phyloP scores from a whole-genome alignment of 2,797 vertebrate genomes.

The Pseudochromis fuscus region DNA sequence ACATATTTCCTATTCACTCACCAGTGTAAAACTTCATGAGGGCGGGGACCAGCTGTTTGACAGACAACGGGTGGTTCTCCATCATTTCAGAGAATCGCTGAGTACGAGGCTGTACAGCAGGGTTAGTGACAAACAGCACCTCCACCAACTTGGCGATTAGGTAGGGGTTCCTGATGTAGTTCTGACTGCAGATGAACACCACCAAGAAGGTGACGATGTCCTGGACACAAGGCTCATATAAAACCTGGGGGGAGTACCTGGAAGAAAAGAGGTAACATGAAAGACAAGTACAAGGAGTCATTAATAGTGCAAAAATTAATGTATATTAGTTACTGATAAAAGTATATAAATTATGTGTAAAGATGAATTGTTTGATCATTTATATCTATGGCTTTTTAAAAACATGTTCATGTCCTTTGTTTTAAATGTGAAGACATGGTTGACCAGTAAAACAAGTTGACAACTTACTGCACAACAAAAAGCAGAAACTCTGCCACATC shows the following conservation, averaged over 20 bases:
- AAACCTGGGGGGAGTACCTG: conserved; percentile 98
- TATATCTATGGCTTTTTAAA: not conserved
- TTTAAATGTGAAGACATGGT: not conserved
- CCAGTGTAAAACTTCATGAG: conserved; percentile 99
- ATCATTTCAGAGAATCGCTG: conserved; percentile 99
- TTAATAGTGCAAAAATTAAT: conserved; percentile 9
- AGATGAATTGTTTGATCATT: not conserved
- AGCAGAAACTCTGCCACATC: conserved; percentile 99
- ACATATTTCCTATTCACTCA: conserved; percentile 58
- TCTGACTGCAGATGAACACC: conserved; percentile 98
- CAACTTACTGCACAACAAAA: conserved; percentile 99
- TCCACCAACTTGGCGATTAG: conserved; percentile 98
- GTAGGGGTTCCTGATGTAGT: conserved; percentile 98
- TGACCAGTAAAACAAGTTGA: not conserved
- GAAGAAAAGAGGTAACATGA: not conserved
- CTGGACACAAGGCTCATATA: conserved; percentile 98
- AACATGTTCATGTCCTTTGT: not conserved
- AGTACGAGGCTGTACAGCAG: conserved; percentile 96
- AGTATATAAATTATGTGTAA: not conserved
- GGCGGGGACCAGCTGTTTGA: conserved; percentile 95
- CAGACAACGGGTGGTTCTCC: conserved; percentile 95
- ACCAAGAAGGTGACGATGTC: conserved; percentile 97
- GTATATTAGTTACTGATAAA: not conserved
- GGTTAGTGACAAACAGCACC: conserved; percentile 99
- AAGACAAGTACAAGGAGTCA: too few species aligned